A percentile compares a stretch with the other conserved stretches of the same genome.
Evolutionary conservation across 2,113 vertebrate species (phyloP).

Genomic region (Vombatus ursinus): DNA sequence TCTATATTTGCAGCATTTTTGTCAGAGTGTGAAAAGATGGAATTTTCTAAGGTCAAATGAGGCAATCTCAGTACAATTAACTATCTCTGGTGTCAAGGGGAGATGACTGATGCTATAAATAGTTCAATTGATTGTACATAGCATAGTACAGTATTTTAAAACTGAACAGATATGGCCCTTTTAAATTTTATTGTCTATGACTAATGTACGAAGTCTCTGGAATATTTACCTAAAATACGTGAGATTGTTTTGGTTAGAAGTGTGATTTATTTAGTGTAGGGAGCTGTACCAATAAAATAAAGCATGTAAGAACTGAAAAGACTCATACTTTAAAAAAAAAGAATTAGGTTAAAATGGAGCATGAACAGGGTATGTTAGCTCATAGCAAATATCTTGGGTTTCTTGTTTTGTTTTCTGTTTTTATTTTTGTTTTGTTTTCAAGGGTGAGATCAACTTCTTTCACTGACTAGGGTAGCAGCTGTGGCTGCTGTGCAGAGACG

Average conservation of each 20-base stretch:
- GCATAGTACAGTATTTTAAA: neutral
- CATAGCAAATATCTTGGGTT: constrained; percentile 8
- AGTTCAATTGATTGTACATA: neutral
- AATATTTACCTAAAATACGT: neutral
- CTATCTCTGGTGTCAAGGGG: neutral
- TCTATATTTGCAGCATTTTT: constrained; percentile 9
- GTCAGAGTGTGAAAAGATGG: neutral
- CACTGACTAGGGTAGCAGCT: constrained; percentile 61
- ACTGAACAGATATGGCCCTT: neutral
- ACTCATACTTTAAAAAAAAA: neutral
- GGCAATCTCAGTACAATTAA: neutral
- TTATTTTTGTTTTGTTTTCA: constrained; percentile 30
- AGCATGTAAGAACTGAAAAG: neutral
- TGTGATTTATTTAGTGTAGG: neutral
- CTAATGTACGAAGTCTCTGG: neutral
- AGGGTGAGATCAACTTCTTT: constrained; percentile 41
- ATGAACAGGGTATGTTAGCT: neutral
- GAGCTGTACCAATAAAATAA: neutral
- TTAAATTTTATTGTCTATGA: constrained; percentile 22
- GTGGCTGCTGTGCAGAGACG: constrained; percentile 58
- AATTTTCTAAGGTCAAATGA: constrained; percentile 13
- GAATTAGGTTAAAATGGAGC: neutral
- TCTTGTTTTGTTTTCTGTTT: constrained; percentile 40
- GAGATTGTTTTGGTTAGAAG: neutral
- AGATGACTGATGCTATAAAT: neutral